phyloP scores from a whole-genome alignment of 2,113 vertebrate species.

The Embiotoca jacksoni region DNA sequence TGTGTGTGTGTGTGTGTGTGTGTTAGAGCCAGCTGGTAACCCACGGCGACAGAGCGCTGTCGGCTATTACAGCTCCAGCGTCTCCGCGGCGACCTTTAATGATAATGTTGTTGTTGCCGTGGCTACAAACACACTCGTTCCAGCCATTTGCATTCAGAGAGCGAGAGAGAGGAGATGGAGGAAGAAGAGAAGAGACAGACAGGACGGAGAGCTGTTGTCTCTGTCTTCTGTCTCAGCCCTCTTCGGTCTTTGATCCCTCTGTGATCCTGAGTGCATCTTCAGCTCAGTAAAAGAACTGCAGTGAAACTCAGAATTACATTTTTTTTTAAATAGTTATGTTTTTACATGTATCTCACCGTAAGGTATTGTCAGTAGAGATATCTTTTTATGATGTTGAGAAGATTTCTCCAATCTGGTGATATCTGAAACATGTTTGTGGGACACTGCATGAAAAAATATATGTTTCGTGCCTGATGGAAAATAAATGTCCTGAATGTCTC shows the following conservation, averaged over 20 bases:
- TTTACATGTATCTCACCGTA: too few relatives aligned
- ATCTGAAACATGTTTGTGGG: too few relatives aligned
- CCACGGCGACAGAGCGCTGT: slow-evolving; percentile 71
- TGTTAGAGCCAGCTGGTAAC: slow-evolving; percentile 55
- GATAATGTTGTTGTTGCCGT: slow-evolving; percentile 77
- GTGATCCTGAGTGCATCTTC: background rate
- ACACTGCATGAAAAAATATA: too few relatives aligned
- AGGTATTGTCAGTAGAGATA: too few relatives aligned
- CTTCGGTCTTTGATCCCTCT: background rate
- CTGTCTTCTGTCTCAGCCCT: background rate
- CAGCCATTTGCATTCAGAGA: slow-evolving; percentile 56
- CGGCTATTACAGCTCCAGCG: slow-evolving; percentile 70
- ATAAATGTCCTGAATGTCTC: too few relatives aligned
- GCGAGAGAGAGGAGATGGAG: background rate
- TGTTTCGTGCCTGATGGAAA: too few relatives aligned
- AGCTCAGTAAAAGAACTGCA: background rate
- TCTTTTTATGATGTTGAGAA: too few relatives aligned
- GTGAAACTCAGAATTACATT: slow-evolving; percentile 4
- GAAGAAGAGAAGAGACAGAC: background rate
- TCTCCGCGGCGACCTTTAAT: slow-evolving; percentile 75
- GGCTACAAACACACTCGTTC: slow-evolving; percentile 72
- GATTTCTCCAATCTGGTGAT: too few relatives aligned
- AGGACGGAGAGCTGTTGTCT: background rate
- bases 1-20: slow-evolving; percentile 18
- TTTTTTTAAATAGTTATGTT: too few relatives aligned